A percentile compares a stretch with the other conserved stretches of the same genome.
Conservation (phyloP, 2,888 invertebrate species). For the Neoaliturus tenellus region DNA sequence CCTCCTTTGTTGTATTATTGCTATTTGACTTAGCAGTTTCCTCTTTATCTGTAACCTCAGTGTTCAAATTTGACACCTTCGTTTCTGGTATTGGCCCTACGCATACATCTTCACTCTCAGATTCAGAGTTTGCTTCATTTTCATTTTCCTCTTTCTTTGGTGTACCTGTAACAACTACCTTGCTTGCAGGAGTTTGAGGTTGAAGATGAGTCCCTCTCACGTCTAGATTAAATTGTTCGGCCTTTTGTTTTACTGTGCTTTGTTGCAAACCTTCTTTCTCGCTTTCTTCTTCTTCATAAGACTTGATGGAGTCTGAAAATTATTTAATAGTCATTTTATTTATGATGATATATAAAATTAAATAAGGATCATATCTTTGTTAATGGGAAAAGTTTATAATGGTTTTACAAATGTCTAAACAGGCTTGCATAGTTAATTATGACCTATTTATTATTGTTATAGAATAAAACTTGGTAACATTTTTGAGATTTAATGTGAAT, state of each 20-base stretch:
- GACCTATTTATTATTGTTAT: no score
- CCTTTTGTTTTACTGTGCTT: neutral
- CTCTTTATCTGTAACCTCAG: constrained; percentile 8
- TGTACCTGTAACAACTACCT: constrained; percentile 49
- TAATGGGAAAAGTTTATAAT: no score
- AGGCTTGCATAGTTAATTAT: no score
- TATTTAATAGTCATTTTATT: neutral
- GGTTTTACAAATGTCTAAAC: no score
- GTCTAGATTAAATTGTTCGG: neutral
- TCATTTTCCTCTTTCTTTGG: constrained; percentile 38
- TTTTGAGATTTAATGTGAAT: no score
- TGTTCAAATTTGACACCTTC: neutral
- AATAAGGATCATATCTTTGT: no score
- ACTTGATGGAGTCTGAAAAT: constrained; percentile 36
- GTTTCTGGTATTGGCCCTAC: constrained; percentile 26
- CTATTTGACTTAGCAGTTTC: neutral
- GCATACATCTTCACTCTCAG: constrained; percentile 58
- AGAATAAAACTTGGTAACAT: no score
- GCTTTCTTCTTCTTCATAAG: constrained; percentile 39
- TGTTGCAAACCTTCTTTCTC: constrained; percentile 23
- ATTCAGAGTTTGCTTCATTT: constrained; percentile 38
- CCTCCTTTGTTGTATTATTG: neutral
- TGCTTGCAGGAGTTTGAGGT: constrained; percentile 37
- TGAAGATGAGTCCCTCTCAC: constrained; percentile 28
- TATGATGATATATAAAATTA: no score